A percentile compares a stretch with the other conserved stretches of the same genome.
These are phyloP conservation scores for Drosophila meridiana DNA, from an alignment of 2,888 invertebrate species.

Conservation along the genomic window DNA sequence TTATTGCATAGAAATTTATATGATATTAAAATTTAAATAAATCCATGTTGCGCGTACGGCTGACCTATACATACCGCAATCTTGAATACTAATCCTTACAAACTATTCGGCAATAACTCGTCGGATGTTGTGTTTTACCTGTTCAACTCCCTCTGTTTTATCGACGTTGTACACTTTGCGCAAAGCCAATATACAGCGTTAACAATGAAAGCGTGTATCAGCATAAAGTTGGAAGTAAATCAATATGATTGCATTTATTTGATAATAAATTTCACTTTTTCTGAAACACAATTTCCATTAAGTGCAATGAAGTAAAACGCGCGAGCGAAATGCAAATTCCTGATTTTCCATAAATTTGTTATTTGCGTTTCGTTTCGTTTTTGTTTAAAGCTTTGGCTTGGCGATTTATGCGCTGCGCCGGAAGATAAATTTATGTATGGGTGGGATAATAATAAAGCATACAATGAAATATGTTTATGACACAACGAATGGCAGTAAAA, in stretches of 20 bases:
- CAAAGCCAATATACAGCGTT: background rate
- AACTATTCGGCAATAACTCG: too few species aligned
- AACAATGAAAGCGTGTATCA: background rate
- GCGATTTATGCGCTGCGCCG: slow-evolving; percentile 43
- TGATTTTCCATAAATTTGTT: slow-evolving; percentile 53
- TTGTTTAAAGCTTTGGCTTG: background rate
- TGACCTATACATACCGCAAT: background rate
- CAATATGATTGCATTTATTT: slow-evolving; percentile 6
- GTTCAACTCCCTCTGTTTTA: background rate
- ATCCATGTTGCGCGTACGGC: background rate
- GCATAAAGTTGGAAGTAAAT: slow-evolving; percentile 17
- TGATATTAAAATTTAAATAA: background rate
- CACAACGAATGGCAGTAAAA: slow-evolving; percentile 74
- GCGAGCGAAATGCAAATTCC: slow-evolving; percentile 46
- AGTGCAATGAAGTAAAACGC: slow-evolving; percentile 36
- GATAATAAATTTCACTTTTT: slow-evolving; percentile 15
- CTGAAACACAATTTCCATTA: background rate
- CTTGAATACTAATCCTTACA: background rate
- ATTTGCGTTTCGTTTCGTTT: slow-evolving; percentile 27
- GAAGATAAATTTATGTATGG: slow-evolving; percentile 60
- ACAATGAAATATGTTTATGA: slow-evolving; percentile 73
- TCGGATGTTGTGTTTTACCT: too few species aligned
- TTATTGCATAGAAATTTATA: background rate
- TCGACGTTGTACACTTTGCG: background rate
- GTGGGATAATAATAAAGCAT: slow-evolving; percentile 56